Evolutionary conservation across 2,113 vertebrate species (phyloP), one percentile per base, ranked within the genome.

Genomic region (Thermophis baileyi): DNA sequence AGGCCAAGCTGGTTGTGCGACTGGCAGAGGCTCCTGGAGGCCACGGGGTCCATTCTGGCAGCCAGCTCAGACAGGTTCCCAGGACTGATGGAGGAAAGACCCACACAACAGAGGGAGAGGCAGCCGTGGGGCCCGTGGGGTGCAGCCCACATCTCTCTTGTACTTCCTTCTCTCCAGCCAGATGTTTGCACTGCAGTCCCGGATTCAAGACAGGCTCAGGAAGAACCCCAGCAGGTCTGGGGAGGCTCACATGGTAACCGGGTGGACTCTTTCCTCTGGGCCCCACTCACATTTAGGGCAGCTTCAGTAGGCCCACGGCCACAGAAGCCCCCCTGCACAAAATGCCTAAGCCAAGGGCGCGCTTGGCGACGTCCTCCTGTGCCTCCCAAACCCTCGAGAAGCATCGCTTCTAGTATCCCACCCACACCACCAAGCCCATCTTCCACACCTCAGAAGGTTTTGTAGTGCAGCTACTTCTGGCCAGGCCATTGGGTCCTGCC

Each of bases 401-500:
- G 6, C 0, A 20, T 87, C 90, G 74, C 69, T 91, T 92, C 93
- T 0, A 5, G 40, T 90, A 30, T 74, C 91, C 2, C 63, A 85
- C 7, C 0, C 3, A 22, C n/a, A 53, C 0, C 47, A 7, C 74
- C 35, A 81, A 44, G 74, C 18, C 74, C 35, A 81, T 44, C 35
- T 24, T 44, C 74, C 74, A 81, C 74, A 44, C 18, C 35, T 44
- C 35, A 22, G 74, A 10, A 9, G 74, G 35, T 35, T 44, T 81
- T 22, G 0, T 93, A 90, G 51, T 91, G 50, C 51, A 40, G 5
- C 54, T 3, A 8, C 35, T 40, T 44, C 35, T 40, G 74, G 0
- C 49, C 85, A 96, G 95, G 95, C 95, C 95, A 87, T 22, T 94
- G 22, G 91, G 40, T 88, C 92, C 93, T 0, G 89, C 55, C 51